phyloP scores from a whole-genome alignment of 2,797 vertebrate species.

The Diplodus sargus region DNA sequence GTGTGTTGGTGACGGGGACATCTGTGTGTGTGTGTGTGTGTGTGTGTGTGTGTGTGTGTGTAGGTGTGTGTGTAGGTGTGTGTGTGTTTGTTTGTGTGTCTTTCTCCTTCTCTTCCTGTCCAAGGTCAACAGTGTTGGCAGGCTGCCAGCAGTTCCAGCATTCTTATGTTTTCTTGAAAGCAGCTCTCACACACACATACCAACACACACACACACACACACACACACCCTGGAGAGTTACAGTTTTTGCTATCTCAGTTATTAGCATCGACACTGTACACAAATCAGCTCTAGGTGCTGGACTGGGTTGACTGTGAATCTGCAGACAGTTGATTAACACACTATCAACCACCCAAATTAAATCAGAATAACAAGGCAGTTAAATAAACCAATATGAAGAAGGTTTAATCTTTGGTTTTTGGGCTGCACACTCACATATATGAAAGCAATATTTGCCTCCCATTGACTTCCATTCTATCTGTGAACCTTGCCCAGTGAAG shows the following conservation, averaged over 20 bases:
- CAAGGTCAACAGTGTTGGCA: slow-evolving; percentile 62
- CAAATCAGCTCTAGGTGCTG: background rate
- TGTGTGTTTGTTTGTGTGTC: slow-evolving; percentile 18
- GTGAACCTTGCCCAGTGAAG: too few relatives aligned
- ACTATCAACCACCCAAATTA: background rate
- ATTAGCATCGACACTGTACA: slow-evolving; percentile 6
- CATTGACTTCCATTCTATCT: too few relatives aligned
- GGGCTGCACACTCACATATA: too few relatives aligned
- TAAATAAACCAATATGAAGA: fast-evolving
- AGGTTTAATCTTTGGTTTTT: too few relatives aligned
- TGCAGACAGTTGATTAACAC: slow-evolving; percentile 24
- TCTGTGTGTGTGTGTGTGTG: slow-evolving; percentile 32
- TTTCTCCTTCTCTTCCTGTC: slow-evolving; percentile 25
- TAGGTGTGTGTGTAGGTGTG: slow-evolving; percentile 1
- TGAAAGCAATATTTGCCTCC: too few relatives aligned
- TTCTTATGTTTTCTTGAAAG: slow-evolving; percentile 49
- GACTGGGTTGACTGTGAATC: slow-evolving; percentile 20
- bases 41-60: slow-evolving; percentile 31
- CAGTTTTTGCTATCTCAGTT: background rate
- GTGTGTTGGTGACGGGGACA: slow-evolving; percentile 39
- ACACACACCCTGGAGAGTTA: slow-evolving; percentile 9
- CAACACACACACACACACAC: slow-evolving; percentile 16
- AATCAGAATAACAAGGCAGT: background rate
- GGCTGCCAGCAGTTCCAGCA: slow-evolving; percentile 37
- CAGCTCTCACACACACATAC: background rate